Evolutionary conservation across 2,113 vertebrate genomes (phyloP), one percentile per base, ranked within the genome.

Genomic region (Motacilla tschutschensis): DNA sequence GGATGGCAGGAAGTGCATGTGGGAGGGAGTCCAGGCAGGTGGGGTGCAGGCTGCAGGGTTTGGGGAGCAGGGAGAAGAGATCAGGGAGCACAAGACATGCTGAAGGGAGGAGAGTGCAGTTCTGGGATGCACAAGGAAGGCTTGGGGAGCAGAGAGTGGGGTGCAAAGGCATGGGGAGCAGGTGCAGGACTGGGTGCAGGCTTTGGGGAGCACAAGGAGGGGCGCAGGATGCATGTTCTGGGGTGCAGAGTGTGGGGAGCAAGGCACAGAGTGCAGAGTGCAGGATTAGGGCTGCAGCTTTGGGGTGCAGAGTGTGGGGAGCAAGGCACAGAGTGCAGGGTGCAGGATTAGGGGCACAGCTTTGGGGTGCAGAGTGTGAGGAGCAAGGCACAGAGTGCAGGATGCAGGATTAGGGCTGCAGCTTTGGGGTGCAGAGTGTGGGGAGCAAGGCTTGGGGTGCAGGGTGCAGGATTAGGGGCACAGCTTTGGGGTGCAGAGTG

Each of bases 41-140:
- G 41, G 28, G 64, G 29, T 4, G 38, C 18, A 33, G 50, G 17
- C 18, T 41, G 18, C 7, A 16, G 22, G 53, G 31, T 64, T 14
- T 26, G 31, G 46, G 54, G 54, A 6, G 28, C 26, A 21, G 17
- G 18, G 57, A 44, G 53, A 38, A 66, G 31, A 31, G 8, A 12
- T 5, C 1, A 0, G 28, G 17, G 19, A 17, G 43, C 47, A 47
- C 25, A 31, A 16, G 2, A 3, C 31, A 8, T 2, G 6, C 36
- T 25, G 36, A 69, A 50, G 31, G 36, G 44, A 35, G 25, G 25
- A 79, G 25, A 69, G 26, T 13, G 64, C 64, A 69, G 20, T 5
- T 69, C 54, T 35, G 36, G 44, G 44, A 31, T 29, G 54, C 18
- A 40, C 17, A 33, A 40, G 33, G 35, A 31, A 58, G 63, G 4